Conservation (phyloP, 2,113 vertebrate species). For the Sciurus niger region DNA sequence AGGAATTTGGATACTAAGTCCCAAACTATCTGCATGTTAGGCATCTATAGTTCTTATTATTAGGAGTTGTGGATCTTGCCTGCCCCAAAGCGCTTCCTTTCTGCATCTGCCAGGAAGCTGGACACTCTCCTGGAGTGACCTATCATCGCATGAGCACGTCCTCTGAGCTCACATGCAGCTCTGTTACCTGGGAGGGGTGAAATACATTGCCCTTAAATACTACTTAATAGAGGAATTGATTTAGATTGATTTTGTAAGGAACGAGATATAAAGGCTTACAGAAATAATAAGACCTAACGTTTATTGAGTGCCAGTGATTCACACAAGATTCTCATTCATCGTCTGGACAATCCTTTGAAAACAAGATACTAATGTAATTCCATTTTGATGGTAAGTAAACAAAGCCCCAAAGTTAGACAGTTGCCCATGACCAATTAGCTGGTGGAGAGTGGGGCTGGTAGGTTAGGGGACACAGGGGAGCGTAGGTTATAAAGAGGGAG, state of each 20-base stretch:
- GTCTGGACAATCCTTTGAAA: constrained; percentile 7
- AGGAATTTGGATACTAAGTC: background rate
- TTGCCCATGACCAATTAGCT: background rate
- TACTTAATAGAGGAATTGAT: constrained; percentile 59
- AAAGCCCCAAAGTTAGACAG: constrained; percentile 9
- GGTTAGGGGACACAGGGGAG: background rate
- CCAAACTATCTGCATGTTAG: background rate
- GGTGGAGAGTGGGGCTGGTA: background rate
- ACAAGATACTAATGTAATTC: background rate
- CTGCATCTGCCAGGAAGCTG: background rate
- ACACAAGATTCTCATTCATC: constrained; percentile 34
- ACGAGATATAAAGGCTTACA: constrained; percentile 57
- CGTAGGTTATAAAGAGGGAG: background rate
- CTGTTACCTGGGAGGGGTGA: constrained; percentile 20
- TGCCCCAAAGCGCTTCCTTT: background rate
- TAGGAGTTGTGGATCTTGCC: background rate
- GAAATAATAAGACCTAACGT: constrained; percentile 58
- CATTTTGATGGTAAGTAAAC: constrained; percentile 58
- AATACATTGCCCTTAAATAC: constrained; percentile 27
- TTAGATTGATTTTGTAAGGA: constrained; percentile 64
- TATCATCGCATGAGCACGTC: background rate
- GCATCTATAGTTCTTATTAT: background rate
- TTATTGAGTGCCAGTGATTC: constrained; percentile 32
- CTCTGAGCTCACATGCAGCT: background rate
- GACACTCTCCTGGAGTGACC: background rate